These are phyloP conservation scores for Pseudomyrmex sp. DNA, from an alignment of 1,140 invertebrate genomes.

Conservation along the genomic window DNA sequence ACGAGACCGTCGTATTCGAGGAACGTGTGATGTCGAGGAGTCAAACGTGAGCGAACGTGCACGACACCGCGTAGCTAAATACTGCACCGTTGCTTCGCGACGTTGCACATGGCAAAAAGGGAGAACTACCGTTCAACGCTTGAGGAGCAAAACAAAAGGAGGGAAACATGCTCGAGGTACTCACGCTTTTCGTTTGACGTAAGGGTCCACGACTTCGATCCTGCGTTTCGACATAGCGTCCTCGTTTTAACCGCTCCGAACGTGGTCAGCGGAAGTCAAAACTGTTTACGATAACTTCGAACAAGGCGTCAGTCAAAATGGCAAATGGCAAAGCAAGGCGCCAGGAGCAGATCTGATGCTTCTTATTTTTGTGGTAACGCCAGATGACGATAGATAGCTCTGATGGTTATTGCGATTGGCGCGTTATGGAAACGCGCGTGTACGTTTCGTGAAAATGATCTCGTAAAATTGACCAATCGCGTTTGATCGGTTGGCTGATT, in stretches of 20 bases:
- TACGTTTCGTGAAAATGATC: not conserved
- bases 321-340: slow-evolving; percentile 75
- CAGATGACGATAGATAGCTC: slow-evolving; percentile 59
- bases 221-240: slow-evolving; percentile 91
- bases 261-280: slow-evolving; percentile 60
- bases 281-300: slow-evolving; percentile 73
- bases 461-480: too few relatives aligned
- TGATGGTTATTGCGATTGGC: not conserved
- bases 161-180: slow-evolving; percentile 68
- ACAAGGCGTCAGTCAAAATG: slow-evolving; percentile 83
- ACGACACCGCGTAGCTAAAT: slow-evolving; percentile 17
- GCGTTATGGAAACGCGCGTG: not conserved
- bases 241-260: slow-evolving; percentile 30
- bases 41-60: not conserved
- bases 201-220: slow-evolving; percentile 93
- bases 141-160: not conserved
- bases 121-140: not conserved
- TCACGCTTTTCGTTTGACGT: slow-evolving; percentile 91
- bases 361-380: slow-evolving; percentile 30
- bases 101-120: slow-evolving; percentile 72
- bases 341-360: slow-evolving; percentile 63
- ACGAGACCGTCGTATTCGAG: too few relatives aligned
- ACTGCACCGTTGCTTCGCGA: slow-evolving; percentile 55
- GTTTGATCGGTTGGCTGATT: too few relatives aligned
- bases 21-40: too few relatives aligned